These are phyloP conservation scores for Doryteuthis pealeii DNA, from an alignment of 1,140 invertebrate species.

Conservation along the genomic window DNA sequence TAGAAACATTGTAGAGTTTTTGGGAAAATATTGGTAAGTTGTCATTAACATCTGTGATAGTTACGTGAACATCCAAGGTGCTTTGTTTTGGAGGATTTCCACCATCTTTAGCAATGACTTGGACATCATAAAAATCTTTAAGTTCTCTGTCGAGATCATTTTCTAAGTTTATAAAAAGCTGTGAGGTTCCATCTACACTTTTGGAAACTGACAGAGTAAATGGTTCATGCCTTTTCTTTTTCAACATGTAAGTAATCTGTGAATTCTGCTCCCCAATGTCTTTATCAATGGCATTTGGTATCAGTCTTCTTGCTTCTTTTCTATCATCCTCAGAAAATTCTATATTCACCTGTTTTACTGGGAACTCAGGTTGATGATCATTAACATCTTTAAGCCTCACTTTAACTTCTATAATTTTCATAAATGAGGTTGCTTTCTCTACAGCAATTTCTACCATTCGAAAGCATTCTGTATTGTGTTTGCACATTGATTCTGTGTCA, in stretches of 20 bases:
- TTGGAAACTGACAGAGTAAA: conserved; percentile 34
- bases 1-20: conserved; percentile 51
- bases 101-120: conserved; percentile 77
- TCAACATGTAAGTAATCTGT: conserved; percentile 35
- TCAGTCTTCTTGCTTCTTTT: conserved; percentile 70
- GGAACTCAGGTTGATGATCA: conserved; percentile 86
- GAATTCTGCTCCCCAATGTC: conserved; percentile 64
- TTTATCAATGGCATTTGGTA: conserved; percentile 41
- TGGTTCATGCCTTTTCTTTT: conserved; percentile 37
- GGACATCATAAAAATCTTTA: conserved; percentile 73
- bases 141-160: conserved; percentile 86
- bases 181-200: conserved; percentile 36
- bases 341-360: conserved; percentile 17
- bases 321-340: conserved; percentile 57
- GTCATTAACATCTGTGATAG: conserved; percentile 90
- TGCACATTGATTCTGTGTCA: not conserved
- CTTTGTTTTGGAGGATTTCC: conserved; percentile 75
- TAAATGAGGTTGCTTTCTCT: conserved; percentile 72
- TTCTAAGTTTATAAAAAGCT: conserved; percentile 61
- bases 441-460: conserved; percentile 63
- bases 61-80: conserved; percentile 71
- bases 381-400: conserved; percentile 81
- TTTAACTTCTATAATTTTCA: conserved; percentile 77
- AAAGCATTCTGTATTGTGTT: not conserved
- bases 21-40: conserved; percentile 90